Base-by-base conservation (phyloP, 1,140 invertebrate genomes). In the Patella vulgata region DNA sequence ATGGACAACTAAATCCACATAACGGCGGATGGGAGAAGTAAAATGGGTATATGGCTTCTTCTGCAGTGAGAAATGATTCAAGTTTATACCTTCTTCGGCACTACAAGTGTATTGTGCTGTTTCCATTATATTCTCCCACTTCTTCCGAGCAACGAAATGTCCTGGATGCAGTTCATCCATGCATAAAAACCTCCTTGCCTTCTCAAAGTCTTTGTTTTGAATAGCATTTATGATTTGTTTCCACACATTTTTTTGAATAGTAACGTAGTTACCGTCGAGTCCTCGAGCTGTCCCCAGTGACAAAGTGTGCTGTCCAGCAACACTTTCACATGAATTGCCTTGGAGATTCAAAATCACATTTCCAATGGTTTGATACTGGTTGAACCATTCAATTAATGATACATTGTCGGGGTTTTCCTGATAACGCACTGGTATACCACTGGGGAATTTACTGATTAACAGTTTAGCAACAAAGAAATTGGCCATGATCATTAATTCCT, bases 11-110 rank as follows among this genome's bases (percentile, higher is more conserved):
- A 85, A 59, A 66, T 84, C 82, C 21, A 75, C 59, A 71, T 83
- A 85, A 59, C 84, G 70, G 44, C 83, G 67, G 53, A 85, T 84
- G n/a, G 84, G 84, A 8, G 82, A 84, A 6, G 84, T 85, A 63
- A 85, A 85, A 66, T 85, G 82, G 1, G 79, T 79, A 62, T 85
- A 85, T 11, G 17, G 28, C 0, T 19, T 40, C 4, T 63, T 51
- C 14, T 64, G 44, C 19, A 77, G 50, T 31, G 59, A 58, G 52
- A 69, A 77, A 60, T 79, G 74, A 25, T 21, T 8, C 0, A 39
- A 40, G 30, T 61, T 47, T 5, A 53, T 51, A 9, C 6, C 33
- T 14, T 14, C 6, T 36, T 5, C 31, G 12, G 17, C 25, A 40
- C 31, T 39, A 40, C 52, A 54, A 14, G n/a, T 54, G 21, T 54